phyloP scores from a whole-genome alignment of 2,888 invertebrate genomes.

The Lymantria monacha region DNA sequence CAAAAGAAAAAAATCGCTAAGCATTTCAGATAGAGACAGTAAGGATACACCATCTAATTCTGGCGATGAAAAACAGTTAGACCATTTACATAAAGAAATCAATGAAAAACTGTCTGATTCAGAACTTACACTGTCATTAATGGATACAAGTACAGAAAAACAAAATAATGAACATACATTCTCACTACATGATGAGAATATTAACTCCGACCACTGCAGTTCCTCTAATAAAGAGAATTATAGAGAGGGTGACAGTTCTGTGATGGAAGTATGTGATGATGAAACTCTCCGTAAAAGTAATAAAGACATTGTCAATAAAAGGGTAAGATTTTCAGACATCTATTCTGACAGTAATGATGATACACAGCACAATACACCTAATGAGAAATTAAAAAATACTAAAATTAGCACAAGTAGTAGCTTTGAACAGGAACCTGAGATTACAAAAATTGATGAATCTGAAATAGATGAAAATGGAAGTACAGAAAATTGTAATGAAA shows the following conservation, averaged over 20 bases:
- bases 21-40: constrained; percentile 6
- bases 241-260: background rate
- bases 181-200: background rate
- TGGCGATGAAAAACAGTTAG: background rate
- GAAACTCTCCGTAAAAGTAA: background rate
- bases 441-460: constrained; percentile 11
- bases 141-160: background rate
- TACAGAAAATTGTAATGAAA: background rate
- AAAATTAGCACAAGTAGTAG: constrained; percentile 2
- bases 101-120: background rate
- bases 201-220: background rate
- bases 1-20: constrained; percentile 6
- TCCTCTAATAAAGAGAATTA: background rate
- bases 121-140: background rate
- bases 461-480: background rate
- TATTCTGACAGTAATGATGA: constrained; percentile 35
- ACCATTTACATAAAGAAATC: background rate
- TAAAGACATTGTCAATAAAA: background rate
- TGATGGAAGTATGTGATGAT: background rate
- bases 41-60: background rate
- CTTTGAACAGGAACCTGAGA: constrained; percentile 1
- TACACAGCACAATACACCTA: constrained; percentile 13
- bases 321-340: constrained; percentile 4
- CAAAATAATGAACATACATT: background rate
- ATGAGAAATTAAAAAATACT: constrained; percentile 4